These are phyloP conservation scores for Lordiphosa collinella DNA, from an alignment of 1,140 invertebrate species.

Conservation along the genomic window DNA sequence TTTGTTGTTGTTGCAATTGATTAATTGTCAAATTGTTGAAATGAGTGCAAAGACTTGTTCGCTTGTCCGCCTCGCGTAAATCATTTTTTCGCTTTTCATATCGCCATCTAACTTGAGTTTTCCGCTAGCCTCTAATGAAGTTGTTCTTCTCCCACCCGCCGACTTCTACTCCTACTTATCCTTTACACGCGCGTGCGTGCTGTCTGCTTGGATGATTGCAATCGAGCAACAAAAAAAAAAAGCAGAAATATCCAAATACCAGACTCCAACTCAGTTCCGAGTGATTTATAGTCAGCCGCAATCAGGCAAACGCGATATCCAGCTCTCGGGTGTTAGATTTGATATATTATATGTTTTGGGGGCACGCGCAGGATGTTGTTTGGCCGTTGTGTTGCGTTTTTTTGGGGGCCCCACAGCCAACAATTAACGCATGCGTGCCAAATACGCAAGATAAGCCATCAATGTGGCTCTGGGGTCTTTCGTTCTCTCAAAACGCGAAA, in stretches of 20 bases:
- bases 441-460: conserved; percentile 54
- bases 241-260: conserved; percentile 11
- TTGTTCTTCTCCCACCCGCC: conserved; percentile 30
- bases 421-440: conserved; percentile 73
- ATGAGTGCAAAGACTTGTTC: conserved; percentile 77
- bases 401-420: conserved; percentile 50
- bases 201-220: conserved; percentile 68
- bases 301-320: conserved; percentile 71
- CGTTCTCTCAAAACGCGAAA: too few species aligned
- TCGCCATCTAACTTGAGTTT: conserved; percentile 26
- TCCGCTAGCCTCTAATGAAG: conserved; percentile 52
- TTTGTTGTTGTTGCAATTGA: conserved; percentile 55
- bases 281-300: conserved; percentile 69
- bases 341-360: conserved; percentile 74
- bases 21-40: conserved; percentile 78
- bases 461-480: conserved; percentile 1
- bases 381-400: conserved; percentile 18
- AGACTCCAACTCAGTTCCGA: conserved; percentile 42
- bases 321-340: conserved; percentile 66
- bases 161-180: conserved; percentile 18
- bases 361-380: conserved; percentile 71
- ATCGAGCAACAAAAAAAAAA: conserved; percentile 42
- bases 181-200: conserved; percentile 68
- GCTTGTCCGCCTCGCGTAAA: conserved; percentile 63
- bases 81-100: conserved; percentile 48